A percentile compares a stretch with the other conserved stretches of the same genome.
phyloP scores from a whole-genome alignment of 2,888 invertebrate genomes.

The Colostygia pectinataria region DNA sequence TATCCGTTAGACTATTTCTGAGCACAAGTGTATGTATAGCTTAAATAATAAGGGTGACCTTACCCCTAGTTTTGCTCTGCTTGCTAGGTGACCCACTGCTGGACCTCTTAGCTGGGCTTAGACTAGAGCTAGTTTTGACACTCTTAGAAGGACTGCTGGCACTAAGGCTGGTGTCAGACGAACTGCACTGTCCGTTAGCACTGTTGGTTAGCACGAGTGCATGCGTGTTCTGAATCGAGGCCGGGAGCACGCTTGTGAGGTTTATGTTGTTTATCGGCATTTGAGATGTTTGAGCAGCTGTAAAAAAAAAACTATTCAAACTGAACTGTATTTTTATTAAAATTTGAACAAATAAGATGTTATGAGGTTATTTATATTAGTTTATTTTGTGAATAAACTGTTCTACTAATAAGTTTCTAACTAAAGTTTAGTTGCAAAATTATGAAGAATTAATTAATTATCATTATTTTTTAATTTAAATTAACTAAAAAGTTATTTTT shows the following conservation, averaged over 20 bases:
- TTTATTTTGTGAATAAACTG: no score
- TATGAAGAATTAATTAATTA: no score
- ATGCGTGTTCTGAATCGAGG: conserved; percentile 65
- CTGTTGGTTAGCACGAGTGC: conserved; percentile 59
- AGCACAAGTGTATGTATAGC: conserved; percentile 61
- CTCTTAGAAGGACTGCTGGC: conserved; percentile 93
- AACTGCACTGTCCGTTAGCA: conserved; percentile 76
- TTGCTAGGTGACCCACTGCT: conserved; percentile 93
- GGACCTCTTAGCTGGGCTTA: conserved; percentile 92
- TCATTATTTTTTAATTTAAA: no score
- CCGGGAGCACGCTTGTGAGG: conserved; percentile 59
- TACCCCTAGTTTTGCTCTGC: conserved; percentile 90
- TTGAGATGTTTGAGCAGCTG: conserved; percentile 60
- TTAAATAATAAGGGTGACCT: no score
- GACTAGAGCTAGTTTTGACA: conserved; percentile 92
- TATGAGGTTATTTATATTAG: no score
- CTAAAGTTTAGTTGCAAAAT: no score
- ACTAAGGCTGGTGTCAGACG: conserved; percentile 83
- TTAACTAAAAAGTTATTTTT: no score
- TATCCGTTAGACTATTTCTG: conserved; percentile 67
- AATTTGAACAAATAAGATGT: no score
- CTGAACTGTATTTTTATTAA: no score
- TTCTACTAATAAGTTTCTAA: no score
- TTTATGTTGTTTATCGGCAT: conserved; percentile 72
- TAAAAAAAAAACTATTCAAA: not conserved